phyloP scores from a whole-genome alignment of 1,140 invertebrate species.

The Oreohelix idahoensis region DNA sequence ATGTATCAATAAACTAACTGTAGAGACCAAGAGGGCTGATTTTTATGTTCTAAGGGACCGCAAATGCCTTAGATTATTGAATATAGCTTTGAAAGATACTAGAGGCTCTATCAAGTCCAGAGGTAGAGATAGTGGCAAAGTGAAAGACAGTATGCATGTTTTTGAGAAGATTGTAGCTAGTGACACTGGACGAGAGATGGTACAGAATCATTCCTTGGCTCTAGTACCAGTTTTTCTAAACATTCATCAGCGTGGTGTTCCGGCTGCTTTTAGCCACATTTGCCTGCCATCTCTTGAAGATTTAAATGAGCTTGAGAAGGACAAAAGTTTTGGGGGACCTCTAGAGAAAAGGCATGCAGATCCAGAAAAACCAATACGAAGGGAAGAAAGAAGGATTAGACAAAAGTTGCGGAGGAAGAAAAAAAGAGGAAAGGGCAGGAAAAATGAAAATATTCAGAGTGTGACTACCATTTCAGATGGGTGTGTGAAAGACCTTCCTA shows the following conservation, averaged over 20 bases:
- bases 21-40: neutral
- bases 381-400: conserved; percentile 66
- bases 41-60: conserved; percentile 31
- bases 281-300: conserved; percentile 77
- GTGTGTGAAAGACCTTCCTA: neutral
- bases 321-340: conserved; percentile 70
- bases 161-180: neutral
- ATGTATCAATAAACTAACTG: too few species aligned
- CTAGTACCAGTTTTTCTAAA: conserved; percentile 61
- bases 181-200: neutral
- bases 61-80: conserved; percentile 26
- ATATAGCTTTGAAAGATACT: conserved; percentile 5
- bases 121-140: neutral
- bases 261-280: conserved; percentile 59
- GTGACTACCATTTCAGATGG: neutral
- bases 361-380: conserved; percentile 64
- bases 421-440: conserved; percentile 43
- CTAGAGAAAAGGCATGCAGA: conserved; percentile 78
- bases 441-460: neutral
- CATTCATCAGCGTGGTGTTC: conserved; percentile 58
- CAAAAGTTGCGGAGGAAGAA: conserved; percentile 69
- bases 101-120: conserved; percentile 48
- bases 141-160: neutral
- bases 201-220: neutral
- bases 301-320: conserved; percentile 72